Evolutionary conservation across 2,888 invertebrate species (phyloP).

Genomic region (Plutella xylostella): DNA sequence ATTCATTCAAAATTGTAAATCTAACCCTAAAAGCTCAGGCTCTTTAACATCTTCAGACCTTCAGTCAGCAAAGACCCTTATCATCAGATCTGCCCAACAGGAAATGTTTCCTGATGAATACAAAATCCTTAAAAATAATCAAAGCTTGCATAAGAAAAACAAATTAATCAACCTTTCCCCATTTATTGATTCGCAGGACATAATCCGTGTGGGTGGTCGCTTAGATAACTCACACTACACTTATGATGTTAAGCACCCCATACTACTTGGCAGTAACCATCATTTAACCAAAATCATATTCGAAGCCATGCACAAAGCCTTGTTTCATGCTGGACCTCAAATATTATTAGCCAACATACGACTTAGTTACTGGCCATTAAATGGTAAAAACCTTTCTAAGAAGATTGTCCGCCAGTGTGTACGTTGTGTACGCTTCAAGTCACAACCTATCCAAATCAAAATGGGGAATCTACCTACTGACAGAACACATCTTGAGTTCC

Average conservation of each 20-base stretch:
- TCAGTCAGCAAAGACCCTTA: too few species aligned
- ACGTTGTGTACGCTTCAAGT: not conserved
- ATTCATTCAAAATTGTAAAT: too few species aligned
- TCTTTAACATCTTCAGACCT: too few species aligned
- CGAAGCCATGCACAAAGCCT: not conserved
- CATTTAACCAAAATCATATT: constrained; percentile 1
- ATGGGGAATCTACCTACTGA: constrained; percentile 4
- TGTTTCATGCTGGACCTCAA: constrained; percentile 2
- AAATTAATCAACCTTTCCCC: not conserved
- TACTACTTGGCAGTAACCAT: not conserved
- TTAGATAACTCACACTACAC: too few species aligned
- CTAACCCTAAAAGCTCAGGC: too few species aligned
- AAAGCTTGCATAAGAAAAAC: not conserved
- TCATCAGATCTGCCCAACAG: not conserved
- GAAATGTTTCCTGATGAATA: not conserved
- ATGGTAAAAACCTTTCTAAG: not conserved
- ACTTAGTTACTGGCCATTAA: not conserved
- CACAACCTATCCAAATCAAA: not conserved
- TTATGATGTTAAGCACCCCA: not conserved
- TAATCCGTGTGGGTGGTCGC: too few species aligned
- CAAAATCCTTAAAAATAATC: not conserved
- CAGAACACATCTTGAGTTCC: constrained; percentile 6
- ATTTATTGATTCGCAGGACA: too few species aligned
- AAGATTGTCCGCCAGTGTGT: not conserved
- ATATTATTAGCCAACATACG: not conserved